Evolutionary conservation across 2,888 invertebrate genomes (phyloP).

Genomic region (Eupithecia tripunctaria): DNA sequence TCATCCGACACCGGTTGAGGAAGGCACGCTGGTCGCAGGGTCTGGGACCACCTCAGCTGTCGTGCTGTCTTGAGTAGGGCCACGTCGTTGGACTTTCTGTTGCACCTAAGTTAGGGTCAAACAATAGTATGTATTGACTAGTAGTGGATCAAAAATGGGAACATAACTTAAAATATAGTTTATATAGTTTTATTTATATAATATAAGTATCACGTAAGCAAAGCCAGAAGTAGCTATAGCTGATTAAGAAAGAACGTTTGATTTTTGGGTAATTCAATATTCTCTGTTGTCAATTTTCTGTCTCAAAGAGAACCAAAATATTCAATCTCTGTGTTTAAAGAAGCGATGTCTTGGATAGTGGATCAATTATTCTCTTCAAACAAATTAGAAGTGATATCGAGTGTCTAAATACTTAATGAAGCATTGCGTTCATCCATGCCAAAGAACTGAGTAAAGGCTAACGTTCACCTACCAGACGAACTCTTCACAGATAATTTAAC

Average conservation of each 20-base stretch:
- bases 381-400: conserved; percentile 25
- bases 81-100: conserved; percentile 83
- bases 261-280: not conserved
- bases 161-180: too few species aligned
- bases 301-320: not conserved
- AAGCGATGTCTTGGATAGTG: conserved; percentile 2
- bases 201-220: too few species aligned
- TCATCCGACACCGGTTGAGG: conserved; percentile 82
- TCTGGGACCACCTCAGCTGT: conserved; percentile 88
- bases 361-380: conserved; percentile 27
- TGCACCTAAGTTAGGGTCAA: conserved; percentile 58
- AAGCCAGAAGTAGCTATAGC: not conserved
- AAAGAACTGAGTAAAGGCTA: not conserved
- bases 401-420: not conserved
- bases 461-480: not conserved
- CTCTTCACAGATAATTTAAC: too few species aligned
- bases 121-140: too few species aligned
- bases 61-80: conserved; percentile 89
- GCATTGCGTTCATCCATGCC: not conserved
- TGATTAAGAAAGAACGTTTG: not conserved
- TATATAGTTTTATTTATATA: too few species aligned
- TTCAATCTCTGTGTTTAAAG: conserved; percentile 12
- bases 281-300: not conserved
- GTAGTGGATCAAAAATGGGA: too few species aligned
- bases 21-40: conserved; percentile 91